A percentile compares a stretch with the other conserved stretches of the same genome.
phyloP scores from a whole-genome alignment of 2,888 invertebrate genomes.

The Microctonus aethiopoides region DNA sequence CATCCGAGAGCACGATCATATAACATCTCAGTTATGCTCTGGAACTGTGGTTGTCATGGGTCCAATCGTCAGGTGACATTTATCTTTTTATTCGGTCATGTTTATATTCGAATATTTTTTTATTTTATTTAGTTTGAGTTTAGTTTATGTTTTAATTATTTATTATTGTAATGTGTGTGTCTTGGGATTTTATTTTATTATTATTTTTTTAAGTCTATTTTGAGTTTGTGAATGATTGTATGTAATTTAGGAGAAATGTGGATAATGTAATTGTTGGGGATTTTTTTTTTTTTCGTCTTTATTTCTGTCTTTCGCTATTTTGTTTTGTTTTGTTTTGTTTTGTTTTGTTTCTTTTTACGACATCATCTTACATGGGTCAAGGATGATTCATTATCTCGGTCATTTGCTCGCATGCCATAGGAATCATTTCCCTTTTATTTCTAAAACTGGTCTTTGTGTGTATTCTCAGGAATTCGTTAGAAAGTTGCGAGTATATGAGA shows the following conservation, averaged over 20 bases:
- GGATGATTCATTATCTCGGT: slow-evolving; percentile 35
- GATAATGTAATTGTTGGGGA: too few species aligned
- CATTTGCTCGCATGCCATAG: slow-evolving; percentile 35
- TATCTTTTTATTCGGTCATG: background rate
- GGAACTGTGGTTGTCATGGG: slow-evolving; percentile 16
- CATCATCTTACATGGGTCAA: slow-evolving; percentile 1
- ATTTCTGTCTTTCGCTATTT: slow-evolving; percentile 43
- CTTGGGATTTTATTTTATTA: too few species aligned
- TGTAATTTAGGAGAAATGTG: background rate
- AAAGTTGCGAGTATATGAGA: slow-evolving; percentile 43
- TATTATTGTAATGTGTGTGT: too few species aligned
- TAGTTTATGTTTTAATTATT: background rate
- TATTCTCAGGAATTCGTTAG: slow-evolving; percentile 49
- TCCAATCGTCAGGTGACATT: slow-evolving; percentile 20
- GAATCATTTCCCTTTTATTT: slow-evolving; percentile 54
- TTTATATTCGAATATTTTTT: too few species aligned
- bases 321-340: slow-evolving; percentile 3
- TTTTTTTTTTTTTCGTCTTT: slow-evolving; percentile 56
- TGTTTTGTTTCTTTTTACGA: slow-evolving; percentile 19
- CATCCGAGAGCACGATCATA: slow-evolving; percentile 1
- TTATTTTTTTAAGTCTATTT: too few species aligned
- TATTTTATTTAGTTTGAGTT: slow-evolving; percentile 15
- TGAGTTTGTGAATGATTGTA: too few species aligned
- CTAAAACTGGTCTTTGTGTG: slow-evolving; percentile 46
- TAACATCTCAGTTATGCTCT: slow-evolving; percentile 21